Conservation (phyloP, 1,140 invertebrate species). For the Drosophila pallidifrons region DNA sequence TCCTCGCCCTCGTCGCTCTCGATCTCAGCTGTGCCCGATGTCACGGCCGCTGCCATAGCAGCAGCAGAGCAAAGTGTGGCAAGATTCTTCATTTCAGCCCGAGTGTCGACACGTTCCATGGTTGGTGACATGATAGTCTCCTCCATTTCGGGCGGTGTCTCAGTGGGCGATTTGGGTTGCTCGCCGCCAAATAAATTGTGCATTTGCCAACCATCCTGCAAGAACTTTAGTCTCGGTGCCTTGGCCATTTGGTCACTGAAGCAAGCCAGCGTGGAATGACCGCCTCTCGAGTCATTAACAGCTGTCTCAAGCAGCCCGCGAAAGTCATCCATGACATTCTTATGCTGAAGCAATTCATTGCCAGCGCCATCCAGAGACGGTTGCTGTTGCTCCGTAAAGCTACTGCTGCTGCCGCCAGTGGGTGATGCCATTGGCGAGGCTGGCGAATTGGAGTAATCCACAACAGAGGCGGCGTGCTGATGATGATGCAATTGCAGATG, state of each 20-base stretch:
- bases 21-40: constrained; percentile 39
- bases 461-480: constrained; percentile 43
- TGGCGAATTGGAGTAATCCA: constrained; percentile 75
- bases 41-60: constrained; percentile 73
- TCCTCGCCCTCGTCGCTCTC: constrained; percentile 60
- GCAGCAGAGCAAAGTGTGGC: constrained; percentile 78
- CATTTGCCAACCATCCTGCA: constrained; percentile 79
- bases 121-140: constrained; percentile 66
- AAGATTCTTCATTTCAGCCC: constrained; percentile 77
- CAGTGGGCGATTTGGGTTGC: constrained; percentile 83
- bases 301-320: constrained; percentile 67
- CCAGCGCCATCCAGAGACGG: constrained; percentile 40
- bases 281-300: constrained; percentile 58
- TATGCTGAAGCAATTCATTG: constrained; percentile 57
- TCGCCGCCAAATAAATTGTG: constrained; percentile 80
- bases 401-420: constrained; percentile 85
- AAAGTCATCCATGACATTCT: constrained; percentile 65
- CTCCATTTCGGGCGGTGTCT: constrained; percentile 82
- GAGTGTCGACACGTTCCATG: constrained; percentile 34
- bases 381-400: constrained; percentile 77
- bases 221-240: constrained; percentile 62
- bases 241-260: constrained; percentile 56
- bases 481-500: constrained; percentile 68
- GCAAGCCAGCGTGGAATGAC: constrained; percentile 37
- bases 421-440: constrained; percentile 83